Conservation (phyloP, 1,140 invertebrate species). For the Brachionus koreanus region DNA sequence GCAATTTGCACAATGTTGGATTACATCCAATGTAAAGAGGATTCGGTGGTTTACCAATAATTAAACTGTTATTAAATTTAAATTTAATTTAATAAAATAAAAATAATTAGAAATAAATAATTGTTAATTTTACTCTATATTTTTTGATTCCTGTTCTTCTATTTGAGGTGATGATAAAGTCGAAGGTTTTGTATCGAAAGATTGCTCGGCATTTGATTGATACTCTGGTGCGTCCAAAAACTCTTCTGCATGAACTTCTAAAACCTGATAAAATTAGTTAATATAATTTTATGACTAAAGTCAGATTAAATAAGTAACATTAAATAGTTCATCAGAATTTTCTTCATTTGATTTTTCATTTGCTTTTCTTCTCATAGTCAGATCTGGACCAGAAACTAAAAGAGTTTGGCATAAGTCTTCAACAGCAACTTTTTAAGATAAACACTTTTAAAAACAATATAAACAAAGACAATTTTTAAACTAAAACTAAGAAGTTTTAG, state of each 20-base stretch:
- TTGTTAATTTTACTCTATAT: not conserved
- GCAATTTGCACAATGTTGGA: conserved; percentile 31
- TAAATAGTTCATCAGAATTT: not conserved
- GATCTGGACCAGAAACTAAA: conserved; percentile 28
- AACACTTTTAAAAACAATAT: not conserved
- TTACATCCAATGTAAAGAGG: conserved; percentile 31
- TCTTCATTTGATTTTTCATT: conserved; percentile 12
- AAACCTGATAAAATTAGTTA: not conserved
- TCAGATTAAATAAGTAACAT: not conserved
- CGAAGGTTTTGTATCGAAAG: not conserved
- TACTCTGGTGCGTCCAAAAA: not conserved
- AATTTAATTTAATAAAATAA: not conserved
- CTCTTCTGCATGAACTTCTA: conserved; percentile 24
- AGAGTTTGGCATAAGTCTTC: conserved; percentile 42
- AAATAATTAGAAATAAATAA: not conserved
- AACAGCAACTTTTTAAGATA: conserved; percentile 15
- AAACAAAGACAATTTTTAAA: not conserved
- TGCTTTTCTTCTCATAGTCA: conserved; percentile 19
- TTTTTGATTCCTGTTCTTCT: not conserved
- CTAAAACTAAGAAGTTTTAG: conserved; percentile 28
- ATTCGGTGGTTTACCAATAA: conserved; percentile 26
- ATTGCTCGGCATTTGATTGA: not conserved
- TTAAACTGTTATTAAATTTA: not conserved
- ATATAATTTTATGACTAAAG: not conserved
- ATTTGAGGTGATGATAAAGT: not conserved